These are phyloP conservation scores for Platerodrilus igneus DNA, from an alignment of 2,888 invertebrate species.

Conservation along the genomic window DNA sequence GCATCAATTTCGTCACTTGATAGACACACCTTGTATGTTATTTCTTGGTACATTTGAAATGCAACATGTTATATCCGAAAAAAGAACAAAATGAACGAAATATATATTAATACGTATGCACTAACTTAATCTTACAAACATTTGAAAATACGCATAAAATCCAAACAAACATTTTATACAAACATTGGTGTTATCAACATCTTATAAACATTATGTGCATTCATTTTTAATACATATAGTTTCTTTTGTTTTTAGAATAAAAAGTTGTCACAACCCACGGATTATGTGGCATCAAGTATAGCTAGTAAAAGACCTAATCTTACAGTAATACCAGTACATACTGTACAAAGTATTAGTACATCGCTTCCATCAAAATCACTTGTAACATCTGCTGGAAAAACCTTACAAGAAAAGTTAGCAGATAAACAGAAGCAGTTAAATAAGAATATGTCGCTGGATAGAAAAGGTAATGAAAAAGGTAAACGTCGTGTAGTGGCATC, in stretches of 20 bases:
- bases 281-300: slow-evolving; percentile 18
- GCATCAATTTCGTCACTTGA: too few species aligned
- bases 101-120: too few species aligned
- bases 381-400: slow-evolving; percentile 50
- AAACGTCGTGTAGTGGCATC: slow-evolving; percentile 13
- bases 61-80: too few species aligned
- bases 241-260: slow-evolving; percentile 9
- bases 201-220: too few species aligned
- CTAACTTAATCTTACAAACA: too few species aligned
- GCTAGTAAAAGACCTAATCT: slow-evolving; percentile 50
- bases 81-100: too few species aligned
- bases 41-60: too few species aligned
- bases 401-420: slow-evolving; percentile 64
- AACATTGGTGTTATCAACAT: too few species aligned
- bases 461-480: slow-evolving; percentile 17
- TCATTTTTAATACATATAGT: background rate
- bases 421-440: slow-evolving; percentile 54
- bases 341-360: slow-evolving; percentile 27
- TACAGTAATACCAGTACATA: slow-evolving; percentile 48
- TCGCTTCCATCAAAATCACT: slow-evolving; percentile 20
- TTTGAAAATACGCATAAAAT: too few species aligned
- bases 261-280: slow-evolving; percentile 9
- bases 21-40: too few species aligned
- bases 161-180: too few species aligned
- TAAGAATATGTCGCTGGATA: slow-evolving; percentile 18